Conservation (phyloP, 2,113 vertebrate genomes). For the Cichladusa arquata region DNA sequence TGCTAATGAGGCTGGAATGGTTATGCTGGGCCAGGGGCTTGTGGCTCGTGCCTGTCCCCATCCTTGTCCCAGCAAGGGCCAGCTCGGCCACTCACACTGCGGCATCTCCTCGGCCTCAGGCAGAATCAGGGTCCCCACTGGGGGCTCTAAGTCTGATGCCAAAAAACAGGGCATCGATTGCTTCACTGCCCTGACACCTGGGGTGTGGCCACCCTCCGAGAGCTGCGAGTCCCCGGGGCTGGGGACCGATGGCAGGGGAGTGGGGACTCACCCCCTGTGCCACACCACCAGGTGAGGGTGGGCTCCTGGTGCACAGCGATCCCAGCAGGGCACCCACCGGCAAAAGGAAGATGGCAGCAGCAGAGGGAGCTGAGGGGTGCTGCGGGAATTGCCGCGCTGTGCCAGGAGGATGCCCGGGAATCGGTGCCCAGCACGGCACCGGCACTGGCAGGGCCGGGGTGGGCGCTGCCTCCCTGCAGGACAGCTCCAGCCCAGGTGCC, state of each 20-base stretch:
- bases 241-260: accelerated
- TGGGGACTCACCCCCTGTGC: not conserved
- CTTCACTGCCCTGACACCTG: accelerated
- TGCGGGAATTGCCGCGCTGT: accelerated
- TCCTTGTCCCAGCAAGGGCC: accelerated
- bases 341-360: not conserved
- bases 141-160: accelerated
- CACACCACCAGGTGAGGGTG: accelerated
- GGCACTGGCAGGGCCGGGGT: not conserved
- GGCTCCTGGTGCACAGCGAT: accelerated
- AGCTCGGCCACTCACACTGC: accelerated
- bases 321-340: not conserved
- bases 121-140: no score
- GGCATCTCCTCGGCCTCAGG: accelerated
- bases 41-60: accelerated
- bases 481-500: slow-evolving; percentile 27
- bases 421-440: not conserved
- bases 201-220: accelerated
- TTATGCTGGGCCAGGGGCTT: not conserved
- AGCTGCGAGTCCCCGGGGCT: not conserved
- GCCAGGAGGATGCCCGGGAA: not conserved
- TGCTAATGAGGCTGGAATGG: not conserved
- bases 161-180: accelerated
- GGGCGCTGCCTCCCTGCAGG: not conserved
- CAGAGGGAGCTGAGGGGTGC: not conserved